These are phyloP conservation scores for Charina bottae DNA, from an alignment of 2,113 vertebrate species.

Conservation along the genomic window DNA sequence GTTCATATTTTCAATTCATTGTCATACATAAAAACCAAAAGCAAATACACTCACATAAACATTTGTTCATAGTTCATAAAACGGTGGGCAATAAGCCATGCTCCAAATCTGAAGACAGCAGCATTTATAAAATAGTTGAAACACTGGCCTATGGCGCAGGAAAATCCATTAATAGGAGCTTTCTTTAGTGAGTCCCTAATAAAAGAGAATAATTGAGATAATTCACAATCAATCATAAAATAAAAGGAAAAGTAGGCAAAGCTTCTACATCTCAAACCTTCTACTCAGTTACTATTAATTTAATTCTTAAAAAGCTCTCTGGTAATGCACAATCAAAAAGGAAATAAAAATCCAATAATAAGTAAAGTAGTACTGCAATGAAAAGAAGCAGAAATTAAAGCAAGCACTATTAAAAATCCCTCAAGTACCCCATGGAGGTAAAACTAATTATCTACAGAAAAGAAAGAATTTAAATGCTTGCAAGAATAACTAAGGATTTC, in stretches of 20 bases:
- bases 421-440: not conserved
- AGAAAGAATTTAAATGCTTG: too few relatives aligned
- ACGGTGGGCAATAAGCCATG: constrained; percentile 70
- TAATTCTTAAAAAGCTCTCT: too few relatives aligned
- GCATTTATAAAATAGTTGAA: constrained; percentile 58
- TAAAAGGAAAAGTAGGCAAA: not conserved
- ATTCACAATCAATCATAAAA: constrained; percentile 20
- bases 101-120: constrained; percentile 71
- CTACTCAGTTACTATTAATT: not conserved
- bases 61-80: constrained; percentile 68
- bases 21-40: not conserved
- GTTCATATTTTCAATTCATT: not conserved
- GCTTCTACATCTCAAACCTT: fast-evolving
- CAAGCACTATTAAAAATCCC: too few relatives aligned
- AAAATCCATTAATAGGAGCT: constrained; percentile 54
- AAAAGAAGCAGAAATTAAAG: too few relatives aligned
- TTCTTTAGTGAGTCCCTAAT: constrained; percentile 54
- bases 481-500: too few relatives aligned
- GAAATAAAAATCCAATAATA: too few relatives aligned
- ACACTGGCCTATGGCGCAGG: constrained; percentile 57
- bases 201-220: constrained; percentile 44
- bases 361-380: too few relatives aligned
- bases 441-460: not conserved
- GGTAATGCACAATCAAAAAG: too few relatives aligned
- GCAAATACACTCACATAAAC: constrained; percentile 69